Percentiles rank a stretch among this genome's conserved stretches.
phyloP scores from a whole-genome alignment of 2,113 vertebrate genomes.

The Theristicus caerulescens region DNA sequence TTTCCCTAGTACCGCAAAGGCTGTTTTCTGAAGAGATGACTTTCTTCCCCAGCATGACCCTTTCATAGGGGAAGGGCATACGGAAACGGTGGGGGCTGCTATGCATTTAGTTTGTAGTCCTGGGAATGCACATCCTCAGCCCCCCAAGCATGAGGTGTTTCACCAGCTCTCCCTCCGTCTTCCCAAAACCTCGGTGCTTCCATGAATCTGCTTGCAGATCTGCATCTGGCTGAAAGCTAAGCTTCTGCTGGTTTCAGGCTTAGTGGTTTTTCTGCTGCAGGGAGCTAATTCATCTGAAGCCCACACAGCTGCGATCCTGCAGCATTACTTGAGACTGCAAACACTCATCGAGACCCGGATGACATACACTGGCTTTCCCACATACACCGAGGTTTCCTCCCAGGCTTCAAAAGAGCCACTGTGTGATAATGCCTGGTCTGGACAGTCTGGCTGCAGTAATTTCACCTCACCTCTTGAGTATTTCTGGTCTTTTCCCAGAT shows the following conservation, averaged over 20 bases:
- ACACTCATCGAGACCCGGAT: neutral
- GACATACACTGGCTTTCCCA: neutral
- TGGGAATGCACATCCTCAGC: neutral
- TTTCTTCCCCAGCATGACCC: neutral
- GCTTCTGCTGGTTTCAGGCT: neutral
- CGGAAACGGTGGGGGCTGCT: rapidly evolving
- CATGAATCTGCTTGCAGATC: neutral
- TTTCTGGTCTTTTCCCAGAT: neutral
- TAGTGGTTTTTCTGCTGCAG: neutral
- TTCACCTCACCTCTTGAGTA: neutral
- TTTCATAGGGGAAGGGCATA: neutral
- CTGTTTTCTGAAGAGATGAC: neutral
- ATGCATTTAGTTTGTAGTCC: neutral
- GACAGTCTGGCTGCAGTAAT: neutral
- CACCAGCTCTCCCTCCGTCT: neutral
- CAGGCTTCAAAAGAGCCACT: neutral
- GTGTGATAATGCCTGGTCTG: neutral
- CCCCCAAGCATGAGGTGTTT: neutral
- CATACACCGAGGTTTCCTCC: neutral
- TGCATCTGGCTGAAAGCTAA: neutral
- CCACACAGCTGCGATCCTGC: neutral
- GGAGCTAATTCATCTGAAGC: neutral
- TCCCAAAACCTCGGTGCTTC: neutral
- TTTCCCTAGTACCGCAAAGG: neutral
- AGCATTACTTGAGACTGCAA: neutral